A percentile compares a stretch with the other conserved stretches of the same genome.
Conservation (phyloP, 2,113 vertebrate species). For the Esox niger region DNA sequence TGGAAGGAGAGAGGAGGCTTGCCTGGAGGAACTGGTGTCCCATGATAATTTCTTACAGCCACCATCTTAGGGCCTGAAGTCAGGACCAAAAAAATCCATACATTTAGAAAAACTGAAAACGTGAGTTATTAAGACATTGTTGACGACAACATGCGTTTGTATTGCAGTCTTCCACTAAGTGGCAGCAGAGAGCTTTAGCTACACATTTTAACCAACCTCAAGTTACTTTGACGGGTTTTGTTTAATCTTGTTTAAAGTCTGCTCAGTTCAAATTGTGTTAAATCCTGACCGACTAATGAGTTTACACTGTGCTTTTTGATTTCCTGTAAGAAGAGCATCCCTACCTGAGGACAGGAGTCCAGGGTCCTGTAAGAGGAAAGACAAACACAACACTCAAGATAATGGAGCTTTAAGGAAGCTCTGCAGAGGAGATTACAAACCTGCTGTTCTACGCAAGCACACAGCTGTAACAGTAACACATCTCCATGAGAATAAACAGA, state of each 20-base stretch:
- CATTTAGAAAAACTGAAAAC: background rate
- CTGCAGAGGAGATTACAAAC: background rate
- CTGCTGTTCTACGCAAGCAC: background rate
- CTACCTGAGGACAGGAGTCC: slow-evolving; percentile 71
- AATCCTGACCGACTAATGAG: too few relatives aligned
- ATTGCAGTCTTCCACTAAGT: slow-evolving; percentile 59
- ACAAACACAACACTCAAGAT: background rate
- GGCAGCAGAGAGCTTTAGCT: slow-evolving; percentile 58
- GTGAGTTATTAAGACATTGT: too few relatives aligned
- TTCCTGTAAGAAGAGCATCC: background rate
- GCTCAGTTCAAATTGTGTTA: background rate
- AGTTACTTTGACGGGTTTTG: slow-evolving; percentile 8
- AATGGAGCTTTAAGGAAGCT: background rate
- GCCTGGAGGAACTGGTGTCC: slow-evolving; percentile 81
- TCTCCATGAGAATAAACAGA: background rate
- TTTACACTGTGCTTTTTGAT: slow-evolving; percentile 3
- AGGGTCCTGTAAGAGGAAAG: slow-evolving; percentile 59
- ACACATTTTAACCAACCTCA: background rate
- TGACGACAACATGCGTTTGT: background rate
- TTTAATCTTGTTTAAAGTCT: background rate
- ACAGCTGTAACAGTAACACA: background rate
- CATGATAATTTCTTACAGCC: slow-evolving; percentile 89
- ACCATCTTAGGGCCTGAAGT: slow-evolving; percentile 93
- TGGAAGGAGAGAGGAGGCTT: slow-evolving; percentile 87
- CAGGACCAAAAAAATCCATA: slow-evolving; percentile 13